Evolutionary conservation across 1,140 invertebrate species (phyloP), one percentile per base, ranked within the genome.

Genomic region (Aphaenogaster ashmeadi): DNA sequence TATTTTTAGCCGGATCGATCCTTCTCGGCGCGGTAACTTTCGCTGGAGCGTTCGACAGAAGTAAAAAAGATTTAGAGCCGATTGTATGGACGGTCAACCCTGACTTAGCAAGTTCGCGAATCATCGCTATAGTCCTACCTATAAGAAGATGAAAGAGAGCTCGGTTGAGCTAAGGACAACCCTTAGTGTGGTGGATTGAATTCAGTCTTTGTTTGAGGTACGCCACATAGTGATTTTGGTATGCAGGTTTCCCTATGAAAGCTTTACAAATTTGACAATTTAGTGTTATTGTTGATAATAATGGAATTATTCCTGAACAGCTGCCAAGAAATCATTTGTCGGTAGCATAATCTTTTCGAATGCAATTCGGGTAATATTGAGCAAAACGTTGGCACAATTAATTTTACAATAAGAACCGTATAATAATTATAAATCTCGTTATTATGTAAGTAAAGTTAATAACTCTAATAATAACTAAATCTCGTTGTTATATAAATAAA

Each of bases 111-210:
- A 36, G 13, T 78, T 64, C 41, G 21, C 41, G 21, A 78, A 27
- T 72, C 27, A 58, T 4, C 9, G 36, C 27, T 75, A 58, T 15
- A 56, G 33, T 41, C n/a, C 75, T 62, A 15, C n/a, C 8, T 36
- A n/a, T 60, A 77, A 56, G 77, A 47, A 21, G 13, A 78, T 60
- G 56, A 47, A 78, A 78, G 18, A 64, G 44, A 78, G 13, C 36
- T 36, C 13, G 41, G 41, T 36, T 11, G 13, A 47, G n/a, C 15
- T 36, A 66, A 3, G n/a, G 15, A 36, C 4, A 33, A 11, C 41
- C 66, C 66, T 69, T 36, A 8, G 41, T 27, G 60, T 18, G 15
- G 60, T 15, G 58, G 58, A 60, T 9, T 67, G 62, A 64, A 52
- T 54, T 52, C 15, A n/a, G 41, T n/a, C 50, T 21, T 41, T 33